These are phyloP conservation scores for Caenorhabditis sp. DNA, from an alignment of 2,888 invertebrate genomes.

Conservation along the genomic window DNA sequence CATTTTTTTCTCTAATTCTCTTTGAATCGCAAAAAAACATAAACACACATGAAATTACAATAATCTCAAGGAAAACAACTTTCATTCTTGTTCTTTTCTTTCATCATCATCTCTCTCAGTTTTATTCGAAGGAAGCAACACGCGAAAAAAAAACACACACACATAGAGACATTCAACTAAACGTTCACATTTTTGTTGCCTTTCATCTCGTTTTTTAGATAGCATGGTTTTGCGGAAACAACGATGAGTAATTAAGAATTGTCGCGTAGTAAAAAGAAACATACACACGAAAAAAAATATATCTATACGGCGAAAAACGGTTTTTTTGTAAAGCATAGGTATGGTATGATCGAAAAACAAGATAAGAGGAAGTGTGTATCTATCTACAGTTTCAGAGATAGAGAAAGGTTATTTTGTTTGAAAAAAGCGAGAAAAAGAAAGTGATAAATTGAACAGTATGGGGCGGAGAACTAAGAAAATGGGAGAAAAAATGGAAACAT, in stretches of 20 bases:
- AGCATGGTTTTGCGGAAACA: background rate
- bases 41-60: background rate
- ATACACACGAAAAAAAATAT: background rate
- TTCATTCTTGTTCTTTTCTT: slow-evolving; percentile 14
- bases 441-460: background rate
- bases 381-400: background rate
- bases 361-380: background rate
- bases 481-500: no score
- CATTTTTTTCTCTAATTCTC: background rate
- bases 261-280: background rate
- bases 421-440: background rate
- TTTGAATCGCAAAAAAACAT: background rate
- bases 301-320: background rate
- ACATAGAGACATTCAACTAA: no score
- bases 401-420: background rate
- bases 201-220: background rate
- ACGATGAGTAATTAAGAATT: background rate
- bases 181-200: slow-evolving; percentile 1
- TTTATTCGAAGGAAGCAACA: no score
- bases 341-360: background rate
- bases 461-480: background rate
- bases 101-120: slow-evolving; percentile 8
- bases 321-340: slow-evolving; percentile 1
- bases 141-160: background rate
- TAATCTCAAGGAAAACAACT: slow-evolving; percentile 22